Evolutionary conservation across 2,113 vertebrate genomes (phyloP).

Genomic region (Callocephalon fimbriatum): DNA sequence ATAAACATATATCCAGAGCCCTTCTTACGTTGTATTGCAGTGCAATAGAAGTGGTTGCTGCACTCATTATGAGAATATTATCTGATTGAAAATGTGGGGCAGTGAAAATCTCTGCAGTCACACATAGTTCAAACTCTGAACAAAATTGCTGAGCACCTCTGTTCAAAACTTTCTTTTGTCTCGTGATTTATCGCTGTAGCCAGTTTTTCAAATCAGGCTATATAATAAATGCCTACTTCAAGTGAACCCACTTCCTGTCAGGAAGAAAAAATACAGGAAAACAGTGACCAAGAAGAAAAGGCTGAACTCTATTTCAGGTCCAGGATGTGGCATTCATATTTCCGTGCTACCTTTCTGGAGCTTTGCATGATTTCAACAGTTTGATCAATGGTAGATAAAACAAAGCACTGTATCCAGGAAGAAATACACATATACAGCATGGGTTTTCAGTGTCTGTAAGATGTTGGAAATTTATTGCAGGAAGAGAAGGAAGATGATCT

Average conservation of each 20-base stretch:
- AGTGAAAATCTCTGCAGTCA: background rate
- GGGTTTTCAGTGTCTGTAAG: background rate
- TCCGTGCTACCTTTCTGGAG: background rate
- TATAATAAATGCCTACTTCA: background rate
- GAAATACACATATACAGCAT: background rate
- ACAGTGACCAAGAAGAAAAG: background rate
- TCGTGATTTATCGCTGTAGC: background rate
- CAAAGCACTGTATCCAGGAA: background rate
- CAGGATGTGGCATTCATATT: background rate
- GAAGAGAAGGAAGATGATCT: background rate
- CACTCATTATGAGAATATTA: background rate
- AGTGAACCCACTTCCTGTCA: conserved; percentile 33
- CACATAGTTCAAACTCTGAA: background rate
- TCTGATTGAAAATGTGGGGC: background rate
- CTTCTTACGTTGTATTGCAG: background rate
- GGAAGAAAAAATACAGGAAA: background rate
- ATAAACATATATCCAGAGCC: background rate
- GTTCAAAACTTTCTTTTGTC: conserved; percentile 14
- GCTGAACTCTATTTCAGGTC: background rate
- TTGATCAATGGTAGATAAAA: background rate
- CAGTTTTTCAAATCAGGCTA: conserved; percentile 8
- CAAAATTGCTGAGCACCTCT: background rate
- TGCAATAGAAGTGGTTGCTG: background rate
- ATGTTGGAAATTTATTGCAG: conserved; percentile 1
- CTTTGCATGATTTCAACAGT: background rate